phyloP scores from a whole-genome alignment of 2,888 invertebrate species.

The Drosophila ezoana region DNA sequence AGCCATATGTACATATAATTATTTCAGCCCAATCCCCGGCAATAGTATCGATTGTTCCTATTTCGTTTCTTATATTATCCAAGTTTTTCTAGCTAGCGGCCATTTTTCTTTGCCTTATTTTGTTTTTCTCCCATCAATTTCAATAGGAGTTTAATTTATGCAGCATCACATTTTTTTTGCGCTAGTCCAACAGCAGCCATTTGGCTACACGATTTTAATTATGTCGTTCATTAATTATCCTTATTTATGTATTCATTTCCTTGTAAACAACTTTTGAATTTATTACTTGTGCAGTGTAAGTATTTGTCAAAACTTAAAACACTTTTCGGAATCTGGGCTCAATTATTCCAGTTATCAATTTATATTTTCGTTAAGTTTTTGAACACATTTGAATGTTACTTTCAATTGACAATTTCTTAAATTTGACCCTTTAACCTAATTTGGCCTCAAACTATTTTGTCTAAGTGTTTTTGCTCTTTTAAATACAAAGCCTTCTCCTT shows the following conservation, averaged over 20 bases:
- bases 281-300: no score
- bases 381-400: not conserved
- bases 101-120: conserved; percentile 15
- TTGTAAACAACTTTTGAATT: not conserved
- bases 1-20: conserved; percentile 68
- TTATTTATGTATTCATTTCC: conserved; percentile 3
- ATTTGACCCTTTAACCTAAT: no score
- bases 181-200: conserved; percentile 3
- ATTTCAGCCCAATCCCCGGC: conserved; percentile 29
- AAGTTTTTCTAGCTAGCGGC: conserved; percentile 8
- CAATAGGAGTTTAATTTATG: conserved; percentile 71
- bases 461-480: no score
- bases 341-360: not conserved
- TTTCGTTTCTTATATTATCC: not conserved
- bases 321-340: not conserved
- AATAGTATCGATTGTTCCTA: conserved; percentile 38
- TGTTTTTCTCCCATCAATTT: conserved; percentile 50
- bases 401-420: no score
- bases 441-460: no score
- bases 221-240: conserved; percentile 17
- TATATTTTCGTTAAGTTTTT: not conserved
- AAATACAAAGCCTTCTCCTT: no score
- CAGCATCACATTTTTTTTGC: conserved; percentile 60
- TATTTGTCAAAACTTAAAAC: not conserved
- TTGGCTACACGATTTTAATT: conserved; percentile 10